Conservation (phyloP, 2,113 vertebrate species). For the Etia nguti region DNA sequence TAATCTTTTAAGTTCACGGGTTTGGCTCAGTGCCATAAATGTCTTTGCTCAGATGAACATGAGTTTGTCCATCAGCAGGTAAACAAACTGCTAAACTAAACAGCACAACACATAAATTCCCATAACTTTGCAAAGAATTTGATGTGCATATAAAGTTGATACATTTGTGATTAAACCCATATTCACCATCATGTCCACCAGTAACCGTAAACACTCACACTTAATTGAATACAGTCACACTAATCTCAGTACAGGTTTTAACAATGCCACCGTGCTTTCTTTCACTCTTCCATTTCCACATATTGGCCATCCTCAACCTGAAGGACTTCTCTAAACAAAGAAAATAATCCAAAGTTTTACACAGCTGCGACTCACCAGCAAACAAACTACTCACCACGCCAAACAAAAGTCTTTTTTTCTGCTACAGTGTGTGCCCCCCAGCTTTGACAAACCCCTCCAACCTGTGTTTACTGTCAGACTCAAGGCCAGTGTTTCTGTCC, state of each 20-base stretch:
- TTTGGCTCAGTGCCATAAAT: background rate
- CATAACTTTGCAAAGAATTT: background rate
- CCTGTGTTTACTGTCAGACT: conserved; percentile 35
- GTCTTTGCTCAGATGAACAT: background rate
- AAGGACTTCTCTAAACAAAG: background rate
- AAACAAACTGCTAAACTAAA: background rate
- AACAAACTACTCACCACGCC: conserved; percentile 48
- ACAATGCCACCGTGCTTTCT: background rate
- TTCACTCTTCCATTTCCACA: background rate
- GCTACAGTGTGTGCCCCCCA: background rate
- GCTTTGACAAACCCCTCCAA: conserved; percentile 2
- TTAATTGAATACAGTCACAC: background rate
- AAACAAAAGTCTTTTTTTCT: conserved; percentile 5
- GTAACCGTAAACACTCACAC: background rate
- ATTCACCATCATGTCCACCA: background rate
- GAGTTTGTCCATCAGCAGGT: conserved; percentile 7
- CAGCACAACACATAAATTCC: background rate
- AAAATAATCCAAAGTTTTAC: background rate
- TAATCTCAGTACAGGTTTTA: background rate
- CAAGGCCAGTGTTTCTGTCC: conserved; percentile 27
- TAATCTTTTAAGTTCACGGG: background rate
- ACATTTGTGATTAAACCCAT: background rate
- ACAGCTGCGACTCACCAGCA: background rate
- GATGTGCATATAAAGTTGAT: background rate
- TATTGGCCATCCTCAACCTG: background rate